Evolutionary conservation across 2,797 vertebrate genomes (phyloP).

Genomic region (Hirundo rustica): DNA sequence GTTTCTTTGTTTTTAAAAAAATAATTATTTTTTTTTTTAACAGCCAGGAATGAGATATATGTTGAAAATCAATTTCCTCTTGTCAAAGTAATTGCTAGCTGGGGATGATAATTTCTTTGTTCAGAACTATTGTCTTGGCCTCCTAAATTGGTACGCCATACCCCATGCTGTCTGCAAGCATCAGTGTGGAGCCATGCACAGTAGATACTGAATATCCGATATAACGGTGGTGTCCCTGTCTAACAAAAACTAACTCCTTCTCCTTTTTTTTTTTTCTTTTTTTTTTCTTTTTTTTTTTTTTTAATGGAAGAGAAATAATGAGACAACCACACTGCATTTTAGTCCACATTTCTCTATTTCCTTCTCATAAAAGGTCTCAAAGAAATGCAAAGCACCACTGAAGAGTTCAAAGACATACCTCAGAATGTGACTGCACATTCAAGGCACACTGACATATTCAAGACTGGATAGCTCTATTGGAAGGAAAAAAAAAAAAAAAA

Average conservation of each 20-base stretch:
- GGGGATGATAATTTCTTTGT: conserved; percentile 41
- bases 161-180: conserved; percentile 26
- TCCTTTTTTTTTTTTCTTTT: background rate
- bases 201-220: background rate
- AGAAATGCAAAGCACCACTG: conserved; percentile 66
- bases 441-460: conserved; percentile 39
- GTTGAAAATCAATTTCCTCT: conserved; percentile 30
- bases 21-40: background rate
- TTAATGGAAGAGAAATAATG: conserved; percentile 36
- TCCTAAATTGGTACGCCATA: background rate
- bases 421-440: conserved; percentile 59
- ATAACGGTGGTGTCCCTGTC: background rate
- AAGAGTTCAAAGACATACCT: conserved; percentile 63
- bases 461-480: conserved; percentile 58
- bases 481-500: background rate
- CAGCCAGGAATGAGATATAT: background rate
- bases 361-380: conserved; percentile 60
- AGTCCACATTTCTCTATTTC: conserved; percentile 53
- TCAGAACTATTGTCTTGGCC: background rate
- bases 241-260: conserved; percentile 29
- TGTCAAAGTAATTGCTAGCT: conserved; percentile 10
- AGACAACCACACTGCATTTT: conserved; percentile 36
- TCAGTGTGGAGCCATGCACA: conserved; percentile 31
- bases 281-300: background rate
- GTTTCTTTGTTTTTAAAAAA: background rate